Evolutionary conservation across 2,888 invertebrate genomes (phyloP).

Genomic region (Eupithecia inturbata): DNA sequence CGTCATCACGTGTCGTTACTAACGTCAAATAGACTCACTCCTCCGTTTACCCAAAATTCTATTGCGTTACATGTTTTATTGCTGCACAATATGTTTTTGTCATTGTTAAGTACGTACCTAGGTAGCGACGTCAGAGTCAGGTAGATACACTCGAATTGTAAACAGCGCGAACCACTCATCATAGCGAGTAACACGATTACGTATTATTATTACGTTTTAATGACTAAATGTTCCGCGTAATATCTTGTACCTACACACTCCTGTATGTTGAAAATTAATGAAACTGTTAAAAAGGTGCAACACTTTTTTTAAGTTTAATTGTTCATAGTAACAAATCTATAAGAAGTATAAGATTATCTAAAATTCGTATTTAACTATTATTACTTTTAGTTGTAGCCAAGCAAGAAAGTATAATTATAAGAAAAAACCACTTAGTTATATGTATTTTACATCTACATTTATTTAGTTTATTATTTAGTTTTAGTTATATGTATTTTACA

Average conservation of each 20-base stretch:
- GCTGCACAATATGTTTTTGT: neutral
- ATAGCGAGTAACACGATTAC: neutral
- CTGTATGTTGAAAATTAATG: neutral
- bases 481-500: too few species aligned
- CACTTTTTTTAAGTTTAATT: neutral
- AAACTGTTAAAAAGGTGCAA: neutral
- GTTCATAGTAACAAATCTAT: neutral
- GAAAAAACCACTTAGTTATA: too few species aligned
- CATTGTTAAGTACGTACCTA: neutral
- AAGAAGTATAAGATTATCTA: too few species aligned
- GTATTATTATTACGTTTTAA: neutral
- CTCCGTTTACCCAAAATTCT: neutral
- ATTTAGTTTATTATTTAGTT: too few species aligned
- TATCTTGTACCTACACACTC: neutral
- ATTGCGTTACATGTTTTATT: neutral
- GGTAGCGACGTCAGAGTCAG: neutral
- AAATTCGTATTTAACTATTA: too few species aligned
- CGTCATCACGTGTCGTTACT: too few species aligned
- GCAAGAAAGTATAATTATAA: too few species aligned
- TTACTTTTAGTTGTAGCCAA: too few species aligned
- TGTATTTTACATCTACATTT: too few species aligned
- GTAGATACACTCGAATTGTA: neutral
- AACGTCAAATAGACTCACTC: too few species aligned
- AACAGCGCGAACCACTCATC: neutral
- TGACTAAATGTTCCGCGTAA: constrained; percentile 5